Conservation (phyloP, 2,113 vertebrate genomes). For the Oncorhynchus kisutch region DNA sequence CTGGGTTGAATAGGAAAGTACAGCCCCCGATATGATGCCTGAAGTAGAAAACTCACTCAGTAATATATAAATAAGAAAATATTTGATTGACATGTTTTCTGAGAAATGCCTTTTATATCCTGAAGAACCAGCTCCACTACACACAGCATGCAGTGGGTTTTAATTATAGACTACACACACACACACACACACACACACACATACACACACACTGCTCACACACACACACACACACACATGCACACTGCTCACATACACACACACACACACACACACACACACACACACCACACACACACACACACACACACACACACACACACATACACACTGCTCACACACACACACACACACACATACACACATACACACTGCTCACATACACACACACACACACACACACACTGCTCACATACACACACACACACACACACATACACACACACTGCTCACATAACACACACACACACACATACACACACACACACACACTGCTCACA, state of each 20-base stretch:
- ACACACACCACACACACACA: slow-evolving; percentile 2
- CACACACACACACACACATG: neutral
- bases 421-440: slow-evolving; percentile 10
- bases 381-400: slow-evolving; percentile 14
- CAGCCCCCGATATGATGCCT: no score
- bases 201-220: slow-evolving; percentile 1
- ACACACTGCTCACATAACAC: slow-evolving; percentile 2
- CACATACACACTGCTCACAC: slow-evolving; percentile 6
- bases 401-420: neutral
- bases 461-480: slow-evolving; percentile 7
- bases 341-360: neutral
- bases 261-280: slow-evolving; percentile 10
- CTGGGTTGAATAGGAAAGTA: no score
- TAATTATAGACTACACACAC: neutral
- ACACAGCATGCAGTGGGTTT: no score
- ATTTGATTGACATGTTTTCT: no score
- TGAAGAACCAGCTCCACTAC: no score
- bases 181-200: slow-evolving; percentile 9
- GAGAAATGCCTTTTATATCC: no score
- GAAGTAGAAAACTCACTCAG: no score
- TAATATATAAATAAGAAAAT: no score
- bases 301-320: slow-evolving; percentile 10
- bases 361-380: no score
- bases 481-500: slow-evolving; percentile 8
- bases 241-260: neutral